These are phyloP conservation scores for Paratilapia polleni DNA, from an alignment of 2,113 vertebrate genomes.

Conservation along the genomic window DNA sequence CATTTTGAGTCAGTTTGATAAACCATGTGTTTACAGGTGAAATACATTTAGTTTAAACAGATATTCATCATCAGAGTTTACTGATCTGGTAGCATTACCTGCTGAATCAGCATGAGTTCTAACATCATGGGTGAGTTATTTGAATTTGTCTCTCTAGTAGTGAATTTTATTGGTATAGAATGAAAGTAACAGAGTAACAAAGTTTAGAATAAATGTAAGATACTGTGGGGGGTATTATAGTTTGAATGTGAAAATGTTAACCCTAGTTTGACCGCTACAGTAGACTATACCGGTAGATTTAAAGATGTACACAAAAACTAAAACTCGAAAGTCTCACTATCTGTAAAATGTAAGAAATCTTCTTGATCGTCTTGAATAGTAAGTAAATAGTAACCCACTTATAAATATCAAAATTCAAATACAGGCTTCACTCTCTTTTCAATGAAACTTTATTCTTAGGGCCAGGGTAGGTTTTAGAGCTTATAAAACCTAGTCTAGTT, in stretches of 20 bases:
- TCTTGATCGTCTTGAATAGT: rapidly evolving
- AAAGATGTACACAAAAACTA: neutral
- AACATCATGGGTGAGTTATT: slow-evolving; percentile 55
- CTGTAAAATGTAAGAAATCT: neutral
- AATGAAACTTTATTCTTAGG: neutral
- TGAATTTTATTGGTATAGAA: neutral
- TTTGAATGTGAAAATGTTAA: neutral
- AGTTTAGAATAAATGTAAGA: neutral
- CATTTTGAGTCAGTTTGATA: neutral
- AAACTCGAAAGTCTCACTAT: neutral
- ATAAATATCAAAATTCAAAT: neutral
- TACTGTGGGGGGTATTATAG: neutral
- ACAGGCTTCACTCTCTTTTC: neutral
- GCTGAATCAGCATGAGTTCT: slow-evolving; percentile 27
- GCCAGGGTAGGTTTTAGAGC: neutral
- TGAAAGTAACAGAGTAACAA: neutral
- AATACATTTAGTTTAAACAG: neutral
- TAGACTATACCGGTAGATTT: neutral
- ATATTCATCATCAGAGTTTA: neutral
- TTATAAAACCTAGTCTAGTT: neutral
- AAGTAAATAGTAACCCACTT: neutral
- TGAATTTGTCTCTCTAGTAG: neutral
- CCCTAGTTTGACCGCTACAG: neutral
- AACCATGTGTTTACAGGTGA: neutral
- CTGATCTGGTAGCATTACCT: neutral